phyloP scores from a whole-genome alignment of 2,888 invertebrate species.

The Sicus ferrugineus region DNA sequence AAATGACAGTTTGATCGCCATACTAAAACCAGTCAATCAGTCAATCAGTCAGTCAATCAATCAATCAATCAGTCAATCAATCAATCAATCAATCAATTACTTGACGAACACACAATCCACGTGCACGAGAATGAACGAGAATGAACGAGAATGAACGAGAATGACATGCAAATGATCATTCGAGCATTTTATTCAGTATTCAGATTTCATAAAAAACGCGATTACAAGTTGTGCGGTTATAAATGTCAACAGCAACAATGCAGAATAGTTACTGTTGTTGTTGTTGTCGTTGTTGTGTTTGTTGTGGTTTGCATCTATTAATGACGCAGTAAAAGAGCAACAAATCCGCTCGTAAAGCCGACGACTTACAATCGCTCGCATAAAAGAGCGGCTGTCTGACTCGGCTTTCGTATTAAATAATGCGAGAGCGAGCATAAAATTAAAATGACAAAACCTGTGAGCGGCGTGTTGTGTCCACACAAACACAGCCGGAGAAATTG shows the following conservation, averaged over 20 bases:
- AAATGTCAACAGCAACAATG: slow-evolving; percentile 28
- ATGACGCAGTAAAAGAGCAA: slow-evolving; percentile 26
- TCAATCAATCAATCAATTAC: too few species aligned
- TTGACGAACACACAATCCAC: too few species aligned
- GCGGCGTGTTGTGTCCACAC: slow-evolving; percentile 45
- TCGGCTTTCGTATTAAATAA: too few species aligned
- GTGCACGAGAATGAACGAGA: too few species aligned
- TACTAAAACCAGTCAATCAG: too few species aligned
- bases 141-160: too few species aligned
- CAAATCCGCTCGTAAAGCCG: slow-evolving; percentile 26
- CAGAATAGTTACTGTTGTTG: slow-evolving; percentile 5
- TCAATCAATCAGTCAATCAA: too few species aligned
- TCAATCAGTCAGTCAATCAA: too few species aligned
- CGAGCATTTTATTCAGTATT: too few species aligned
- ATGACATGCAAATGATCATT: too few species aligned
- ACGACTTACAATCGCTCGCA: slow-evolving; percentile 12
- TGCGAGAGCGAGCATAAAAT: slow-evolving; percentile 42
- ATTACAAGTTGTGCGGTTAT: slow-evolving; percentile 19
- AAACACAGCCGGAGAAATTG: slow-evolving; percentile 40
- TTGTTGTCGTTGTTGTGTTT: slow-evolving; percentile 13
- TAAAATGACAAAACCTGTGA: slow-evolving; percentile 48
- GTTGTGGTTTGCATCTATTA: slow-evolving; percentile 28
- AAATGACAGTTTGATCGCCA: too few species aligned
- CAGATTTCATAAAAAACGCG: background rate
- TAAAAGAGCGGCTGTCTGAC: background rate